A percentile compares a stretch with the other conserved stretches of the same genome.
phyloP scores from a whole-genome alignment of 1,140 invertebrate species.

The Rhyzopertha dominica region DNA sequence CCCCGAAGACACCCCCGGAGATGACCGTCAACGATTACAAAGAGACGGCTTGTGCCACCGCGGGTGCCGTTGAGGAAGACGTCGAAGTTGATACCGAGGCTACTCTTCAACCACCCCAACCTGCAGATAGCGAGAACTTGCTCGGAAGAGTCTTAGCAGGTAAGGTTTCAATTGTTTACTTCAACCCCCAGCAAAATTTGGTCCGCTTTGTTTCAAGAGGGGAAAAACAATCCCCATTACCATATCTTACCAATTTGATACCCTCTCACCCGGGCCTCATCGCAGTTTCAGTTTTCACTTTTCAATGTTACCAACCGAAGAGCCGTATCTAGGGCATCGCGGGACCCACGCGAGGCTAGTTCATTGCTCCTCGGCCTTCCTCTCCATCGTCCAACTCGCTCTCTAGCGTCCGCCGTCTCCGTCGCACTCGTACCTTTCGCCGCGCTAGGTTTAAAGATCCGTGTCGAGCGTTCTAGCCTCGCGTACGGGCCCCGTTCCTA shows the following conservation, averaged over 20 bases:
- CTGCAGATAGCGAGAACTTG: slow-evolving; percentile 51
- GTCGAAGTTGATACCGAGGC: slow-evolving; percentile 30
- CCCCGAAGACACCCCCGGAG: slow-evolving; percentile 4
- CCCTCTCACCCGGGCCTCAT: slow-evolving; percentile 7
- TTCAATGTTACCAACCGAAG: slow-evolving; percentile 21
- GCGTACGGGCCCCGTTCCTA: slow-evolving; percentile 6
- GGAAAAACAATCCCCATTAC: no score
- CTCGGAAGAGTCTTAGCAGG: slow-evolving; percentile 55
- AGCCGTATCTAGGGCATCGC: slow-evolving; percentile 38
- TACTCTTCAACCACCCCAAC: slow-evolving; percentile 22
- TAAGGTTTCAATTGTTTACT: slow-evolving; percentile 31
- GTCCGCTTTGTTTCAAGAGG: no score
- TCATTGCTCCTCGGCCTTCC: slow-evolving; percentile 44
- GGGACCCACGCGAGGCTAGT: slow-evolving; percentile 36
- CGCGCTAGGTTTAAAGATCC: slow-evolving; percentile 28
- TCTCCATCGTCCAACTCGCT: slow-evolving; percentile 20
- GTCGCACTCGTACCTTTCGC: slow-evolving; percentile 20
- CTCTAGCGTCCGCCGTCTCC: slow-evolving; percentile 15
- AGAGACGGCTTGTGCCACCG: slow-evolving; percentile 40
- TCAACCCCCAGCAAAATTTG: no score
- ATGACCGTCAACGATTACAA: slow-evolving; percentile 45
- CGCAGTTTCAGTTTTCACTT: slow-evolving; percentile 36
- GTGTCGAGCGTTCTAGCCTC: slow-evolving; percentile 30
- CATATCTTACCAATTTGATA: slow-evolving; percentile 9
- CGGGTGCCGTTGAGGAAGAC: slow-evolving; percentile 27